Evolutionary conservation across 2,888 invertebrate genomes (phyloP).

Genomic region (Endomychus coccineus): DNA sequence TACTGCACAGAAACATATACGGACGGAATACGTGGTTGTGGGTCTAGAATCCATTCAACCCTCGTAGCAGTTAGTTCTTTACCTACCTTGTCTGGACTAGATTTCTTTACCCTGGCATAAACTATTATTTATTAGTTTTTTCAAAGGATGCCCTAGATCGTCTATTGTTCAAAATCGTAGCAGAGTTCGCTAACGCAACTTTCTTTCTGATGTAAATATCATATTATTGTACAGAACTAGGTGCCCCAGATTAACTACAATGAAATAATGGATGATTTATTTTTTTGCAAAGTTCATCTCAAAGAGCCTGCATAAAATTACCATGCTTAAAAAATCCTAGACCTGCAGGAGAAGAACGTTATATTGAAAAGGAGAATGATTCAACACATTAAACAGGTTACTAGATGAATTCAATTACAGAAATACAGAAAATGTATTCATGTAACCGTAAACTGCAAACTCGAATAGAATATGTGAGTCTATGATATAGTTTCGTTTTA

Average conservation of each 20-base stretch:
- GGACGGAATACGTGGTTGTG: too few species aligned
- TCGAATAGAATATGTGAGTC: too few species aligned
- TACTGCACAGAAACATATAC: too few species aligned
- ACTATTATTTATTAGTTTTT: slow-evolving; percentile 26
- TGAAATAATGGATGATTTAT: slow-evolving; percentile 18
- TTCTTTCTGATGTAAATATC: slow-evolving; percentile 17
- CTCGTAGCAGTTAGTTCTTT: slow-evolving; percentile 13
- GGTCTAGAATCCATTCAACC: slow-evolving; percentile 13
- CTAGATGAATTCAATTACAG: too few species aligned
- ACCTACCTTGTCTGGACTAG: slow-evolving; percentile 11
- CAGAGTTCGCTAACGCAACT: slow-evolving; percentile 3
- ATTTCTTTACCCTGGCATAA: slow-evolving; percentile 16
- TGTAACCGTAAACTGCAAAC: too few species aligned
- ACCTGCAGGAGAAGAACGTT: too few species aligned
- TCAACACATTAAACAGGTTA: too few species aligned
- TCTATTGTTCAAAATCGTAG: slow-evolving; percentile 15
- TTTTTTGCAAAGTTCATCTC: slow-evolving; percentile 20
- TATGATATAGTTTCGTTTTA: too few species aligned
- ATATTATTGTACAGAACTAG: slow-evolving; percentile 13
- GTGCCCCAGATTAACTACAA: slow-evolving; percentile 22
- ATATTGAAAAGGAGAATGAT: too few species aligned
- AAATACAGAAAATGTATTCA: too few species aligned
- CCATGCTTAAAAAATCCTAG: too few species aligned
- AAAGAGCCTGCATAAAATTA: too few species aligned
- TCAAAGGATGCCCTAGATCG: slow-evolving; percentile 19